Evolutionary conservation across 2,888 invertebrate genomes (phyloP).

Genomic region (Lasioglossum pauxillum): DNA sequence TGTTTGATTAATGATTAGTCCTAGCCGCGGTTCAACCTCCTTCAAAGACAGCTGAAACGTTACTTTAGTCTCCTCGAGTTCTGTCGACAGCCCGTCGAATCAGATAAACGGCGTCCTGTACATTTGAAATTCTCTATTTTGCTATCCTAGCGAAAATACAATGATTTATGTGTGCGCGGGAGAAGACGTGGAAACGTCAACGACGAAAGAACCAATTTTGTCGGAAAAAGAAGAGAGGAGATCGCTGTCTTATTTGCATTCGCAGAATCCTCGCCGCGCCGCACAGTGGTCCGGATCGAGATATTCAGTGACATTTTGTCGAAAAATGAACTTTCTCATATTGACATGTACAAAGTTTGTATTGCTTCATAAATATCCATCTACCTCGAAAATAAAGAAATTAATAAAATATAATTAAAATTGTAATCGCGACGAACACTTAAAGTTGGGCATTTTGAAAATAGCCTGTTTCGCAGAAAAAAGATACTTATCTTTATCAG

Average conservation of each 20-base stretch:
- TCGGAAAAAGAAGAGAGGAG: background rate
- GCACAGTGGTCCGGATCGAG: no score
- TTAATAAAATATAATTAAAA: no score
- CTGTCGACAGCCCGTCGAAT: conserved; percentile 32
- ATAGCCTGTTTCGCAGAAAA: no score
- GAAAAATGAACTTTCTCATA: no score
- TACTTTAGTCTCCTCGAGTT: conserved; percentile 12
- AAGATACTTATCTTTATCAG: no score
- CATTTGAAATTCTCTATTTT: conserved; percentile 12
- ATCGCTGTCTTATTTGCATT: background rate
- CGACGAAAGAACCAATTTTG: background rate
- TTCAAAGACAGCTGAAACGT: conserved; percentile 16
- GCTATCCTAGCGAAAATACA: background rate
- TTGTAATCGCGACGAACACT: no score
- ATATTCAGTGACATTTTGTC: no score
- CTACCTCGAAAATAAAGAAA: no score
- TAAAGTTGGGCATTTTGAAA: no score
- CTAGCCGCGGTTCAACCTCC: conserved; percentile 4
- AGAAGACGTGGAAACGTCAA: background rate
- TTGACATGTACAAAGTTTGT: no score
- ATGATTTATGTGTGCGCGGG: conserved; percentile 23
- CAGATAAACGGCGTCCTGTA: conserved; percentile 31
- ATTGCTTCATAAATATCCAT: no score
- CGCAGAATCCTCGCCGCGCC: background rate
- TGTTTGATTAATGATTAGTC: conserved; percentile 36